These are phyloP conservation scores for Lepisosteus oculatus DNA, from an alignment of 2,113 vertebrate genomes.

Conservation along the genomic window DNA sequence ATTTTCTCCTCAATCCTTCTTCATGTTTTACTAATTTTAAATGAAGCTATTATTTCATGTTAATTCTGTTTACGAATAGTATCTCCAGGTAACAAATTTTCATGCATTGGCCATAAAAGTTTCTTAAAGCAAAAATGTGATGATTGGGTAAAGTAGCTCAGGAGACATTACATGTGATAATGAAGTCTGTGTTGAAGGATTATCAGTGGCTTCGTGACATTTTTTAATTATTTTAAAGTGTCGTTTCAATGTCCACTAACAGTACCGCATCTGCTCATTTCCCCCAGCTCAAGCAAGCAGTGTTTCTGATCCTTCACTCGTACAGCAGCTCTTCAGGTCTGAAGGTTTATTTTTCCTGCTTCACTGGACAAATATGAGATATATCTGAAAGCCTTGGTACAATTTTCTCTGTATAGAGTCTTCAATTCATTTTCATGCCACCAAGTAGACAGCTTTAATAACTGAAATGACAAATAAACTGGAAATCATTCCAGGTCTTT, in stretches of 20 bases:
- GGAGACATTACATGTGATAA: constrained; percentile 70
- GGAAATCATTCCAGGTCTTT: constrained; percentile 83
- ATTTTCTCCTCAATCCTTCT: too few relatives aligned
- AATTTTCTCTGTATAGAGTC: constrained; percentile 83
- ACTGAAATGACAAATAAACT: constrained; percentile 90
- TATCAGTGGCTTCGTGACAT: constrained; percentile 45
- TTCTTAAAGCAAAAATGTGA: constrained; percentile 57
- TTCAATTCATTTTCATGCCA: constrained; percentile 83
- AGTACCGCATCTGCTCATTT: constrained; percentile 50
- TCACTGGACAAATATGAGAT: constrained; percentile 80
- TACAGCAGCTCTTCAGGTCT: constrained; percentile 74
- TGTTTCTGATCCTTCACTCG: constrained; percentile 40
- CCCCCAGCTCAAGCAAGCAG: constrained; percentile 56
- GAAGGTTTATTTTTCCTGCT: constrained; percentile 78
- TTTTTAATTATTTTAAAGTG: constrained; percentile 53
- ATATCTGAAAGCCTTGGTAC: constrained; percentile 81
- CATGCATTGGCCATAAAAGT: constrained; percentile 65
- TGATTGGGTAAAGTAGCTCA: constrained; percentile 61
- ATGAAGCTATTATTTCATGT: constrained; percentile 36
- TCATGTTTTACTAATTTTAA: too few relatives aligned
- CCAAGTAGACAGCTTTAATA: constrained; percentile 90
- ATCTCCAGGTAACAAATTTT: constrained; percentile 40
- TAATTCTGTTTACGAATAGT: constrained; percentile 55
- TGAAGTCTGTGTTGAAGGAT: constrained; percentile 65
- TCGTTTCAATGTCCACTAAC: constrained; percentile 46